A percentile compares a stretch with the other conserved stretches of the same genome.
Conservation (phyloP, 1,140 invertebrate genomes). For the Colletes latitarsis region DNA sequence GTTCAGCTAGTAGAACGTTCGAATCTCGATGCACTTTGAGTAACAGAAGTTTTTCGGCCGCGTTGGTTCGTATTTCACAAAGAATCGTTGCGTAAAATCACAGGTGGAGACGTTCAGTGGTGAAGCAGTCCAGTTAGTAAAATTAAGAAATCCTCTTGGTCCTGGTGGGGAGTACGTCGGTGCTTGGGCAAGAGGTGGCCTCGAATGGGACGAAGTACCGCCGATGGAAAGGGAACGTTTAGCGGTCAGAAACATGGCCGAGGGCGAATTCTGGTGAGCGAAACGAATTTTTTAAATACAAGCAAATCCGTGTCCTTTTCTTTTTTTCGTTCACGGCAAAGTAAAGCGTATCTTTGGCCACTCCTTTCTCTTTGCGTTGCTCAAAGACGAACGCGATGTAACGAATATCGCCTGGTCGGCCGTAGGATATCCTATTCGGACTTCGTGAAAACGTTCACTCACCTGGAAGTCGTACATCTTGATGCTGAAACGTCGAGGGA, state of each 20-base stretch:
- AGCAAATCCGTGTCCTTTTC: background rate
- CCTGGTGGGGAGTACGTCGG: slow-evolving; percentile 87
- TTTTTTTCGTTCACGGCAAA: no score
- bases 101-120: slow-evolving; percentile 88
- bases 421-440: slow-evolving; percentile 90
- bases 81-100: slow-evolving; percentile 31
- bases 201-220: slow-evolving; percentile 89
- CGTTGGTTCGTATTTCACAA: background rate
- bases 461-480: slow-evolving; percentile 93
- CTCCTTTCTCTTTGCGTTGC: no score
- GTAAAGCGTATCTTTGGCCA: no score
- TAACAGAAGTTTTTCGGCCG: no score
- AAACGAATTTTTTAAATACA: background rate
- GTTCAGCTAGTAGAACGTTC: no score
- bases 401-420: background rate
- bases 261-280: slow-evolving; percentile 92
- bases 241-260: slow-evolving; percentile 84
- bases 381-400: background rate
- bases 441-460: slow-evolving; percentile 91
- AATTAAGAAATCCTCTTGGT: slow-evolving; percentile 87
- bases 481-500: slow-evolving; percentile 92
- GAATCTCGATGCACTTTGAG: background rate
- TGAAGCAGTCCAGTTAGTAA: slow-evolving; percentile 88
- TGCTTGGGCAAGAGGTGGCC: slow-evolving; percentile 86
- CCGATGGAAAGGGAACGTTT: slow-evolving; percentile 88